These are phyloP conservation scores for Aeoliscus strigatus DNA, from an alignment of 2,797 vertebrate genomes.

Conservation along the genomic window DNA sequence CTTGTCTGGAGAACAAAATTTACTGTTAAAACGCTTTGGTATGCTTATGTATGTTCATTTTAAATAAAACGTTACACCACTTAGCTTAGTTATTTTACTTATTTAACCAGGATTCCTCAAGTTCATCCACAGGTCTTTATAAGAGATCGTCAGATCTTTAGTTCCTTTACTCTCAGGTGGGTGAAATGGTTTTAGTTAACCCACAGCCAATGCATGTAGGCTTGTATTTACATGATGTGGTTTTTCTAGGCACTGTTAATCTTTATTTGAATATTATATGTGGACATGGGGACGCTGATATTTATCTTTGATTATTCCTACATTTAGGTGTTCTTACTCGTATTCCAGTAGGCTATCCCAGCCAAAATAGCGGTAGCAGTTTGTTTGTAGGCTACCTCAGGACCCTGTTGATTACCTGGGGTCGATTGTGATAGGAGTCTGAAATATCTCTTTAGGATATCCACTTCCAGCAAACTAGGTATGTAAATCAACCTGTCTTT, in stretches of 20 bases:
- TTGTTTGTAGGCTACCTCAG: constrained; percentile 79
- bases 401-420: constrained; percentile 83
- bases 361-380: constrained; percentile 82
- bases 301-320: constrained; percentile 81
- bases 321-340: constrained; percentile 81
- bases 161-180: constrained; percentile 66
- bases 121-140: constrained; percentile 70
- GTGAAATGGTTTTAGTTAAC: constrained; percentile 63
- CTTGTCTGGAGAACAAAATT: constrained; percentile 74
- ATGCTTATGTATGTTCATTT: constrained; percentile 84
- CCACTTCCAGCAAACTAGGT: constrained; percentile 83
- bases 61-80: constrained; percentile 80
- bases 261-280: constrained; percentile 46
- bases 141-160: constrained; percentile 51
- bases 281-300: constrained; percentile 69
- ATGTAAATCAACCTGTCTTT: constrained; percentile 84
- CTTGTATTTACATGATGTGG: constrained; percentile 41
- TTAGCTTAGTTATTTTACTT: constrained; percentile 78
- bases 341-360: constrained; percentile 77
- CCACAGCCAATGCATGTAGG: constrained; percentile 77
- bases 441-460: constrained; percentile 86
- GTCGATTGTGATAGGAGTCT: constrained; percentile 82
- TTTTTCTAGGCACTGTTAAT: constrained; percentile 47
- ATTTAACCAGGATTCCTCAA: constrained; percentile 76
- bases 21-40: constrained; percentile 76